A percentile compares a stretch with the other conserved stretches of the same genome.
Conservation (phyloP, 2,888 invertebrate species). For the Plebejus anna region DNA sequence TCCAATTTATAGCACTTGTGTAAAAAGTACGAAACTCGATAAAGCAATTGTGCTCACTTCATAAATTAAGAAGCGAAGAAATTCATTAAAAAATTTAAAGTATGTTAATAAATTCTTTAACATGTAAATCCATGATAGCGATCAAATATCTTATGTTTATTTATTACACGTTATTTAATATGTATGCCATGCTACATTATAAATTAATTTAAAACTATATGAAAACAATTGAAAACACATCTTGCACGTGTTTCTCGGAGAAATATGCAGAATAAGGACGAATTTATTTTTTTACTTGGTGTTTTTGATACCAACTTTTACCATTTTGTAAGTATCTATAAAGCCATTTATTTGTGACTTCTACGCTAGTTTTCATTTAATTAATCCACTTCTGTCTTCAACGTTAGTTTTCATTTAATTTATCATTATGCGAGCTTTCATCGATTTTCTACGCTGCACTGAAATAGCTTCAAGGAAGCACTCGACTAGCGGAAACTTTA, state of each 20-base stretch:
- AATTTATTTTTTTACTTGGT: background rate
- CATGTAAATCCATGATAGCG: slow-evolving; percentile 16
- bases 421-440: background rate
- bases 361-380: background rate
- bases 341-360: background rate
- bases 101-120: slow-evolving; percentile 15
- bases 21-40: background rate
- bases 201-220: background rate
- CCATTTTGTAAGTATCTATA: background rate
- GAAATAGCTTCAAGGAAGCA: slow-evolving; percentile 9
- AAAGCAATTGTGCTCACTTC: background rate
- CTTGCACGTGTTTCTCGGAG: background rate
- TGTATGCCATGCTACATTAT: background rate
- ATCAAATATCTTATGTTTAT: slow-evolving; percentile 13
- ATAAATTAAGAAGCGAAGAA: slow-evolving; percentile 13
- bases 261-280: background rate
- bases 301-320: background rate
- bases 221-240: background rate
- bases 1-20: background rate
- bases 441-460: slow-evolving; percentile 1
- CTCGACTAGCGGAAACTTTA: background rate
- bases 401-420: slow-evolving; percentile 4
- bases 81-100: slow-evolving; percentile 3
- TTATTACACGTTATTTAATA: slow-evolving; percentile 7
- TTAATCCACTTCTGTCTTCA: background rate